These are phyloP conservation scores for Dynastes grantii DNA, from an alignment of 2,888 invertebrate genomes.

Conservation along the genomic window DNA sequence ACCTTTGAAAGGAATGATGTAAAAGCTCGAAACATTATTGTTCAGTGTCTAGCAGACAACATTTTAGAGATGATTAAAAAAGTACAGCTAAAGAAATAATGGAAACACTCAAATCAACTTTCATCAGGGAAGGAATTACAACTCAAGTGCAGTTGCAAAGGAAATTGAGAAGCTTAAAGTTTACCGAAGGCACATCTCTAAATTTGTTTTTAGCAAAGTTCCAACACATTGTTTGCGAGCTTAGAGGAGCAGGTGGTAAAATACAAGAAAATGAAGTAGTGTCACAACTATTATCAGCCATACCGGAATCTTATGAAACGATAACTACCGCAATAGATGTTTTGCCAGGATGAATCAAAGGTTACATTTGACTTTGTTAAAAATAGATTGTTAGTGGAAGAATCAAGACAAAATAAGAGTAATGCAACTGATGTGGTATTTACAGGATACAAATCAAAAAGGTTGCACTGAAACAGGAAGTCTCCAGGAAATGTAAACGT, in stretches of 20 bases:
- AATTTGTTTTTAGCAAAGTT: constrained; percentile 51
- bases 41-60: constrained; percentile 54
- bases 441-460: no score
- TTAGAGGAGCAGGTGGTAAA: constrained; percentile 50
- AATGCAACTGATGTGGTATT: no score
- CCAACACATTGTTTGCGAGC: constrained; percentile 48
- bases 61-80: constrained; percentile 56
- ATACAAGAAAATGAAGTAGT: constrained; percentile 50
- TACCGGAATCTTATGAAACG: constrained; percentile 50
- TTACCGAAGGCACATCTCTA: constrained; percentile 39
- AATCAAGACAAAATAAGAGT: no score
- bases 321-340: constrained; percentile 30
- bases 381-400: no score
- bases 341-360: no score
- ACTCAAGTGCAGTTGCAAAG: constrained; percentile 48
- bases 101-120: constrained; percentile 42
- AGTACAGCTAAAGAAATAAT: constrained; percentile 56
- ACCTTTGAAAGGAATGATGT: constrained; percentile 50
- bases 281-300: constrained; percentile 51
- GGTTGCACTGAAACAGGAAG: no score
- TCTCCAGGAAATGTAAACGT: no score
- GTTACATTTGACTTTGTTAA: no score
- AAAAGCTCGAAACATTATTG: constrained; percentile 54
- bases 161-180: constrained; percentile 49
- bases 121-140: constrained; percentile 45